These are phyloP conservation scores for Lepidochrysops patricia DNA, from an alignment of 2,888 invertebrate genomes.

Conservation along the genomic window DNA sequence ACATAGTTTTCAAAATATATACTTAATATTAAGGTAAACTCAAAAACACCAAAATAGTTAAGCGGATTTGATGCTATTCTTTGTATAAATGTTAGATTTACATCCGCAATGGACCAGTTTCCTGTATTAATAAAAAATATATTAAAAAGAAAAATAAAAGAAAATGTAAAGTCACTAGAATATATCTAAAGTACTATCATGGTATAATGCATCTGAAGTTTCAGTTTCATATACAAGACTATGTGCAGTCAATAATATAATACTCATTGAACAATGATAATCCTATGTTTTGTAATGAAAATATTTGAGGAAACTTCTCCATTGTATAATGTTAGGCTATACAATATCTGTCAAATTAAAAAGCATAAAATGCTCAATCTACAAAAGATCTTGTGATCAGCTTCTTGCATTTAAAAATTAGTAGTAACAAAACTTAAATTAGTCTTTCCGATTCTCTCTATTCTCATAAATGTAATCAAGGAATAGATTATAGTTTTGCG, in stretches of 20 bases:
- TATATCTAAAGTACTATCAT: too few species aligned
- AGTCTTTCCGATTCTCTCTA: constrained; percentile 38
- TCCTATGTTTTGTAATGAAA: too few species aligned
- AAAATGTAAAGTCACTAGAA: too few species aligned
- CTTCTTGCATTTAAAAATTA: constrained; percentile 1
- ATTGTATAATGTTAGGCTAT: constrained; percentile 1
- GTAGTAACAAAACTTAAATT: constrained; percentile 20
- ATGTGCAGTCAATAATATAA: too few species aligned
- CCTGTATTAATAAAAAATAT: background rate
- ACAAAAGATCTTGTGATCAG: constrained; percentile 4
- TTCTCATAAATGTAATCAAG: constrained; percentile 37
- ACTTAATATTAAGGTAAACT: constrained; percentile 19
- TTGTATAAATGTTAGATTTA: constrained; percentile 16
- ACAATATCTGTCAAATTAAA: constrained; percentile 16
- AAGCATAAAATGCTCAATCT: constrained; percentile 13
- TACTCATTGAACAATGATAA: too few species aligned
- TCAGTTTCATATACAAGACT: too few species aligned
- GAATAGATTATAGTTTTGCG: constrained; percentile 42
- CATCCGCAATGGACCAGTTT: constrained; percentile 1
- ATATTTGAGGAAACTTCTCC: background rate
- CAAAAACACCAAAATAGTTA: constrained; percentile 24
- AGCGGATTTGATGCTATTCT: constrained; percentile 12
- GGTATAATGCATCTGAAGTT: too few species aligned
- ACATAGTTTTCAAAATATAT: constrained; percentile 17
- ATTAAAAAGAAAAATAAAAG: too few species aligned